Percentiles rank a stretch among this genome's conserved stretches.
Conservation (phyloP, 1,140 invertebrate genomes). For the Atopsyche davidsoni region DNA sequence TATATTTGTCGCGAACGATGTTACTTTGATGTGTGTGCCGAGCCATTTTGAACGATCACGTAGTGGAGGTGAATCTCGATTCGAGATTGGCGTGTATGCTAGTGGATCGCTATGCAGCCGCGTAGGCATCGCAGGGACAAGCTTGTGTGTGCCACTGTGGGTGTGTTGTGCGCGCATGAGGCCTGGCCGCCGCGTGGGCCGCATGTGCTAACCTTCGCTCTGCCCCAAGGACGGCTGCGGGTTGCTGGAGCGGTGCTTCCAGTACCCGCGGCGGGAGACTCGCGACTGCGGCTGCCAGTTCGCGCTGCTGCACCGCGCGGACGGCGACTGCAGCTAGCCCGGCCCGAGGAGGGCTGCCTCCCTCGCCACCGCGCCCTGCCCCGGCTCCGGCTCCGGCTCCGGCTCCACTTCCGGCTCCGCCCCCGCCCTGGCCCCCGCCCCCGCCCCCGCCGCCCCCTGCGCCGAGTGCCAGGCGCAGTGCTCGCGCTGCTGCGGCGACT, state of each 20-base stretch:
- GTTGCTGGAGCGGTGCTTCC: constrained; percentile 77
- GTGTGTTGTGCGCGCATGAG: too few species aligned
- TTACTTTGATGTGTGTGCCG: too few species aligned
- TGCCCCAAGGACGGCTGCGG: constrained; percentile 59
- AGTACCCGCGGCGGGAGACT: constrained; percentile 68
- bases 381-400: constrained; percentile 36
- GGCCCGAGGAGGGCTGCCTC: constrained; percentile 46
- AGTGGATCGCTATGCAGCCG: too few species aligned
- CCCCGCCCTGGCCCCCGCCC: constrained; percentile 27
- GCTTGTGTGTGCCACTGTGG: too few species aligned
- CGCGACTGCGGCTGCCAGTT: constrained; percentile 83
- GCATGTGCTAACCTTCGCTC: constrained; percentile 2
- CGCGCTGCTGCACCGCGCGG: constrained; percentile 74
- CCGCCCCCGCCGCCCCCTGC: not conserved
- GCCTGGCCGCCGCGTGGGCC: constrained; percentile 9
- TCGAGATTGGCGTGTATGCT: too few species aligned
- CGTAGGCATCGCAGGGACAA: too few species aligned
- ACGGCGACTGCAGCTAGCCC: constrained; percentile 53
- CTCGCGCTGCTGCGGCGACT: constrained; percentile 23
- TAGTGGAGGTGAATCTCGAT: too few species aligned
- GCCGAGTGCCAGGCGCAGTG: constrained; percentile 12
- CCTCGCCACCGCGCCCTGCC: constrained; percentile 35
- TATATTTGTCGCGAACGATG: too few species aligned
- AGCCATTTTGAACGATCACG: too few species aligned
- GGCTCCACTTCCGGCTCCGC: constrained; percentile 41